Conservation (phyloP, 2,113 vertebrate species). For the Athene noctua region DNA sequence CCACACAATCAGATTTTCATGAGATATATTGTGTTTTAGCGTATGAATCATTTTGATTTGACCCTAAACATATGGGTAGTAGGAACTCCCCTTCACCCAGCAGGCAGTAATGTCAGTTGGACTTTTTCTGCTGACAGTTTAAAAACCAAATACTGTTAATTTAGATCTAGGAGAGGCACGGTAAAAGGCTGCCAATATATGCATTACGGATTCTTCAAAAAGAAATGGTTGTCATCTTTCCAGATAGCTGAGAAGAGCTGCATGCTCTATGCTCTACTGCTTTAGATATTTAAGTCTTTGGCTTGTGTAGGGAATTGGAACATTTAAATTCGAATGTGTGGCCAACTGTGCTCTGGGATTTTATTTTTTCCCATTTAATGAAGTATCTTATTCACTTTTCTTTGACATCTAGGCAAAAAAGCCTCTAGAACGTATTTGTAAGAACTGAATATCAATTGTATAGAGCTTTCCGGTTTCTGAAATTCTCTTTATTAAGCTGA, state of each 20-base stretch:
- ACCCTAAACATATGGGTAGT: neutral
- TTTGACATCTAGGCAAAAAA: constrained; percentile 8
- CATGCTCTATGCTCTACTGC: neutral
- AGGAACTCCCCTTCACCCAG: constrained; percentile 26
- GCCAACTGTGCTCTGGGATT: constrained; percentile 24
- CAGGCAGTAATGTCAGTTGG: neutral
- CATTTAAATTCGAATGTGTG: neutral
- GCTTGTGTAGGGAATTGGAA: constrained; percentile 19
- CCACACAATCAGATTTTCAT: neutral
- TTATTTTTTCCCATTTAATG: constrained; percentile 22
- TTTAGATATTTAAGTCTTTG: constrained; percentile 33
- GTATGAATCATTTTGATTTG: neutral
- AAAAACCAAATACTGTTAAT: constrained; percentile 16
- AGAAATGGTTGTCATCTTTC: constrained; percentile 20
- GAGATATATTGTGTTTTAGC: neutral
- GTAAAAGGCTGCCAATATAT: constrained; percentile 25
- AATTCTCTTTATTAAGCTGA: neutral
- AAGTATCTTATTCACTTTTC: neutral
- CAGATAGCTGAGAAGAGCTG: constrained; percentile 16
- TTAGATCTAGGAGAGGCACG: neutral
- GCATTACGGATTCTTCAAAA: neutral
- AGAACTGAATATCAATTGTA: neutral
- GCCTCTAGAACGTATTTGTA: neutral
- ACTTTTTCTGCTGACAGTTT: constrained; percentile 24
- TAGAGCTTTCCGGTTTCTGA: neutral